Evolutionary conservation across 2,113 vertebrate genomes (phyloP).

Genomic region (Seriola aureovittata): DNA sequence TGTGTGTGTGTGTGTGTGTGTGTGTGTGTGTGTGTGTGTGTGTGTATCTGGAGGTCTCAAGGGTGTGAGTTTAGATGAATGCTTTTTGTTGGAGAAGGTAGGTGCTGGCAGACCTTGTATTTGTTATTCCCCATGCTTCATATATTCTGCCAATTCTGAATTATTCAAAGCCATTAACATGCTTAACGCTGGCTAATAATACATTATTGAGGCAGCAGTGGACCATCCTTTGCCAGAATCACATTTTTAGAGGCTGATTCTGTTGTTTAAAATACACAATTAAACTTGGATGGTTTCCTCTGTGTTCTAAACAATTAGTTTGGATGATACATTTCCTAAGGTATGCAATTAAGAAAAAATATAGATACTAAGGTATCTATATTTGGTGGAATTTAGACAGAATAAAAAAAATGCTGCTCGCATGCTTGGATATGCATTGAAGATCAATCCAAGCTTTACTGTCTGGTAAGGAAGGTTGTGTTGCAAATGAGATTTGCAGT

Average conservation of each 20-base stretch:
- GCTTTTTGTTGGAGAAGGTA: slow-evolving; percentile 50
- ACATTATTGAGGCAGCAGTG: slow-evolving; percentile 46
- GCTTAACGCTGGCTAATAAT: slow-evolving; percentile 60
- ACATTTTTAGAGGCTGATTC: not conserved
- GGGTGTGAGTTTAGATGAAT: slow-evolving; percentile 27
- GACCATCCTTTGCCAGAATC: slow-evolving; percentile 25
- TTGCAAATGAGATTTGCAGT: slow-evolving; percentile 18
- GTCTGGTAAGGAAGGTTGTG: not conserved
- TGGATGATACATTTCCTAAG: not conserved
- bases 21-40: not conserved
- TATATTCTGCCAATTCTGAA: slow-evolving; percentile 62
- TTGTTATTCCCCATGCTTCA: slow-evolving; percentile 56
- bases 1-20: not conserved
- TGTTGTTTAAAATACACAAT: slow-evolving; percentile 8
- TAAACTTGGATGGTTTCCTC: not conserved
- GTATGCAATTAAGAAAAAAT: not conserved
- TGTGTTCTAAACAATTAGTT: slow-evolving; percentile 4
- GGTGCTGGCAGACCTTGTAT: slow-evolving; percentile 57
- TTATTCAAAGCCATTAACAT: slow-evolving; percentile 69
- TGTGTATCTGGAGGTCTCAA: slow-evolving; percentile 35
- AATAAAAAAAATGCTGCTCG: not conserved
- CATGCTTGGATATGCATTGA: not conserved
- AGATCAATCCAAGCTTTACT: slow-evolving; percentile 2
- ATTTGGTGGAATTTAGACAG: not conserved
- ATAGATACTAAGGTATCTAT: not conserved